Conservation (phyloP, 2,113 vertebrate genomes). For the Mugil cephalus region DNA sequence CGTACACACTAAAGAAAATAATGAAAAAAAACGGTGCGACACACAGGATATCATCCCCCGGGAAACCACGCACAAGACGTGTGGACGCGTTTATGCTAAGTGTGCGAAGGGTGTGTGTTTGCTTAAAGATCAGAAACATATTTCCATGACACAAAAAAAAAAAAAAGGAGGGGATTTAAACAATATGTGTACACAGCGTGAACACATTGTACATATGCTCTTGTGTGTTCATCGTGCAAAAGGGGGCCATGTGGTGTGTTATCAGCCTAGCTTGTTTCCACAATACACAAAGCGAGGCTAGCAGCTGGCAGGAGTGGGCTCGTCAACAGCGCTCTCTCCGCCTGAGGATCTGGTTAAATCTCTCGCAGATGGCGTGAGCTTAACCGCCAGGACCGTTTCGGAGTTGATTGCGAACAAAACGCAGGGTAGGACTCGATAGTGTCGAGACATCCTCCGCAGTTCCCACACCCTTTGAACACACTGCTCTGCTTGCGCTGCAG, state of each 20-base stretch:
- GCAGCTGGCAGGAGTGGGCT: slow-evolving; percentile 35
- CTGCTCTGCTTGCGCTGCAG: background rate
- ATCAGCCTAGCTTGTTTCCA: slow-evolving; percentile 56
- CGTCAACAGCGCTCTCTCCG: slow-evolving; percentile 16
- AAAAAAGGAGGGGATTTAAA: slow-evolving; percentile 23
- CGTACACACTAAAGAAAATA: no score
- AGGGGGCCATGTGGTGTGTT: slow-evolving; percentile 39
- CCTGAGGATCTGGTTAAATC: background rate
- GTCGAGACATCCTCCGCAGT: slow-evolving; percentile 7
- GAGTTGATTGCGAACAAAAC: slow-evolving; percentile 59
- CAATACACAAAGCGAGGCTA: slow-evolving; percentile 29
- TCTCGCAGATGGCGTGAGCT: slow-evolving; percentile 20
- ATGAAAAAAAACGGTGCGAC: slow-evolving; percentile 23
- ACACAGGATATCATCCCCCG: slow-evolving; percentile 10
- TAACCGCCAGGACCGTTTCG: background rate
- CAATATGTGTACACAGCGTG: slow-evolving; percentile 1
- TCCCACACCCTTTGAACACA: slow-evolving; percentile 66
- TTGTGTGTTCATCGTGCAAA: background rate
- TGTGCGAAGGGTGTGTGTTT: slow-evolving; percentile 64
- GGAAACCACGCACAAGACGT: background rate
- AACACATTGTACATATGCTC: background rate
- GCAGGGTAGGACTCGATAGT: background rate
- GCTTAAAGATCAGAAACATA: slow-evolving; percentile 18
- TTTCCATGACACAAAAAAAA: slow-evolving; percentile 32
- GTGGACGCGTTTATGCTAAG: slow-evolving; percentile 19